phyloP scores from a whole-genome alignment of 2,113 vertebrate species.

The Microtus montanus region DNA sequence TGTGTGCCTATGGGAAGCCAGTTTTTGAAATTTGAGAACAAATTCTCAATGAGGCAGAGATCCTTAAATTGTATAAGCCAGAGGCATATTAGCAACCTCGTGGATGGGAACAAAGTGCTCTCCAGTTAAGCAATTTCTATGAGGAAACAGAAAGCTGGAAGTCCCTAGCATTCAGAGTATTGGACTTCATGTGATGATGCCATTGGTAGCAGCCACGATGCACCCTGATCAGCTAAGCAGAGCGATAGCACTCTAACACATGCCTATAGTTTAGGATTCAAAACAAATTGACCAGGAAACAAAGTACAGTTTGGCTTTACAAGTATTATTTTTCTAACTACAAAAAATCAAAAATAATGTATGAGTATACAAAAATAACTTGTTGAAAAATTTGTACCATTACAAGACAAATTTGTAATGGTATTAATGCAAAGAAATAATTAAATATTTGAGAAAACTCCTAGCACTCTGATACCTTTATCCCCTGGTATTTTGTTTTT shows the following conservation, averaged over 20 bases:
- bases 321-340: background rate
- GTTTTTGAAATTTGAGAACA: background rate
- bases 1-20: background rate
- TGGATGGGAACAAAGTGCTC: background rate
- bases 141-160: background rate
- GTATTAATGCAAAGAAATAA: background rate
- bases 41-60: background rate
- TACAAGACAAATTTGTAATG: background rate
- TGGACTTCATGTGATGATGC: background rate
- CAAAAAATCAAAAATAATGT: constrained; percentile 6
- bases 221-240: background rate
- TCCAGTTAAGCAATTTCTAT: constrained; percentile 7
- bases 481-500: background rate
- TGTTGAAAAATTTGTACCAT: background rate
- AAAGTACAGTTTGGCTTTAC: background rate
- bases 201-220: background rate
- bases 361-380: background rate
- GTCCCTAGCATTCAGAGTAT: background rate
- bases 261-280: background rate
- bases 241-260: background rate
- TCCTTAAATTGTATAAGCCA: constrained; percentile 48
- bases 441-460: background rate
- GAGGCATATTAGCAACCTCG: background rate
- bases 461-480: background rate
- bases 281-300: constrained; percentile 8